These are phyloP conservation scores for Psammodynastes pulverulentus DNA, from an alignment of 2,113 vertebrate genomes.

Conservation along the genomic window DNA sequence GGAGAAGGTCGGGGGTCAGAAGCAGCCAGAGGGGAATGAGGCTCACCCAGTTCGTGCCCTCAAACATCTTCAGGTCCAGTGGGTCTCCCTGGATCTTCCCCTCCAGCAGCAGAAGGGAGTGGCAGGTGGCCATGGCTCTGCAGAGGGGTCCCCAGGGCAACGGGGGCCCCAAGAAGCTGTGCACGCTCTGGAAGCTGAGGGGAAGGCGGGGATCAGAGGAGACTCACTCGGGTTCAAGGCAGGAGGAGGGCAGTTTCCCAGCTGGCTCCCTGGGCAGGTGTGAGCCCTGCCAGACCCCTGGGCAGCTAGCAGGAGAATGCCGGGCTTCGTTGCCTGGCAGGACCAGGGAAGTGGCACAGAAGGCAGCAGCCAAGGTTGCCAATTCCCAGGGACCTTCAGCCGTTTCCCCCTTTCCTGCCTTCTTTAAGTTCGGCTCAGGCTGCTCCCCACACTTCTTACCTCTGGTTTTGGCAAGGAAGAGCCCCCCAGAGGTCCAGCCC, in stretches of 20 bases:
- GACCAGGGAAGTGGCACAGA: neutral
- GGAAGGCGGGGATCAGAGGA: neutral
- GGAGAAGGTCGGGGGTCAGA: neutral
- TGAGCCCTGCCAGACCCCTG: neutral
- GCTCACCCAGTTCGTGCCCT: conserved; percentile 69
- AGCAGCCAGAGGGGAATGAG: neutral
- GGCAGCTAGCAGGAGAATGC: neutral
- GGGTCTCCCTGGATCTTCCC: conserved; percentile 66
- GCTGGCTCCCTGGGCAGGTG: neutral
- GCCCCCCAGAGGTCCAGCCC: conserved; percentile 70
- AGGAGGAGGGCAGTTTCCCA: neutral
- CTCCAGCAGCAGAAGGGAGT: conserved; percentile 60
- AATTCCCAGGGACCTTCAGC: too few relatives aligned
- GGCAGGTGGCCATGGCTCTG: conserved; percentile 61
- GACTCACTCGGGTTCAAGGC: neutral
- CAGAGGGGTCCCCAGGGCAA: conserved; percentile 58
- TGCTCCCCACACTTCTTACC: conserved; percentile 43
- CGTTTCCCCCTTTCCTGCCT: neutral
- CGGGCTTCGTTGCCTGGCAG: neutral
- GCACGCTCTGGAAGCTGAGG: conserved; percentile 63
- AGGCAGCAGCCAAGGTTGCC: too few relatives aligned
- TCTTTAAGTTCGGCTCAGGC: neutral
- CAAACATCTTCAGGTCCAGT: conserved; percentile 67
- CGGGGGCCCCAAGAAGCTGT: conserved; percentile 40
- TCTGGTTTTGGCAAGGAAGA: conserved; percentile 47